These are phyloP conservation scores for Steinernema scapterisci DNA, from an alignment of 2,888 invertebrate species.

Conservation along the genomic window DNA sequence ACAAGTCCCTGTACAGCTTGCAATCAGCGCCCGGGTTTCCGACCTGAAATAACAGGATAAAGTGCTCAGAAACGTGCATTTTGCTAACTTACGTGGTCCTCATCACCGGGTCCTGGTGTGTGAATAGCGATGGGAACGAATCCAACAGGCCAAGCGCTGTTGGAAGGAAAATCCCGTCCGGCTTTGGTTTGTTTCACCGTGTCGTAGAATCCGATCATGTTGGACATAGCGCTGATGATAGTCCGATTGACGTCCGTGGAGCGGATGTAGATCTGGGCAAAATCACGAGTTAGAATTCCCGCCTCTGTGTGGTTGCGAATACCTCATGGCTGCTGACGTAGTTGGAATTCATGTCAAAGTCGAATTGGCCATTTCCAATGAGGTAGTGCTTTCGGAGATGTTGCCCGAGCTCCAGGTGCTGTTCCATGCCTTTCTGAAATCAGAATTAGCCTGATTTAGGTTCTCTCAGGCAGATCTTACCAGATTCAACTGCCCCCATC, in stretches of 20 bases:
- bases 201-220: slow-evolving; percentile 32
- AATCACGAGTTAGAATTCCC: too few relatives aligned
- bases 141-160: slow-evolving; percentile 36
- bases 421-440: slow-evolving; percentile 38
- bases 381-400: slow-evolving; percentile 40
- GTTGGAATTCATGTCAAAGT: neutral
- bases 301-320: too few relatives aligned
- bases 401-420: slow-evolving; percentile 37
- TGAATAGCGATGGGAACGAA: slow-evolving; percentile 39
- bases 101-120: neutral
- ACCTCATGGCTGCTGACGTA: neutral
- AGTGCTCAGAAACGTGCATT: neutral
- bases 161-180: neutral
- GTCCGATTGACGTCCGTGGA: slow-evolving; percentile 33
- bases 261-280: slow-evolving; percentile 30
- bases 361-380: neutral
- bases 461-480: slow-evolving; percentile 1
- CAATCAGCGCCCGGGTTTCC: neutral
- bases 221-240: slow-evolving; percentile 35
- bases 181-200: neutral
- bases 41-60: too few relatives aligned
- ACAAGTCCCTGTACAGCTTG: neutral
- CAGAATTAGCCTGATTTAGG: neutral
- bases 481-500: slow-evolving; percentile 26
- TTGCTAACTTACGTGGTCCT: neutral